A percentile compares a stretch with the other conserved stretches of the same genome.
Conservation (phyloP, 2,888 invertebrate genomes). For the Onthophagus sagittarius region DNA sequence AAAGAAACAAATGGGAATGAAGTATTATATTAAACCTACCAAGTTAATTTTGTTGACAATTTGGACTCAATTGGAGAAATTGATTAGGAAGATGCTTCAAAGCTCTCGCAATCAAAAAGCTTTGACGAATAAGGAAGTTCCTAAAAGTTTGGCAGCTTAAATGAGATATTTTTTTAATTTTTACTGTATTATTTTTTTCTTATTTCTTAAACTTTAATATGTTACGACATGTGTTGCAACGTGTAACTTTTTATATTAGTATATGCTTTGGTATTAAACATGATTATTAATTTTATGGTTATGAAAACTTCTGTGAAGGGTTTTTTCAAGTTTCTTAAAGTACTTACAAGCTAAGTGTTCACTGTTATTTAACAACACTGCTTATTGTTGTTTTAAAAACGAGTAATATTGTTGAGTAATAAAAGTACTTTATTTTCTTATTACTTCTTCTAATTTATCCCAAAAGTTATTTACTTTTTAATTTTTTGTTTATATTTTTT, state of each 20-base stretch:
- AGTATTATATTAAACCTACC: constrained; percentile 50
- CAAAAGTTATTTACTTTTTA: too few species aligned
- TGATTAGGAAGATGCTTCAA: not conserved
- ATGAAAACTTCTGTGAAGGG: not conserved
- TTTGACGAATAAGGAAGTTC: not conserved
- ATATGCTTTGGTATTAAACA: not conserved
- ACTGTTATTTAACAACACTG: not conserved
- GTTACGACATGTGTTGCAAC: not conserved
- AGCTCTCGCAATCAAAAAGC: not conserved
- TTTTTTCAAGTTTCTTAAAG: not conserved
- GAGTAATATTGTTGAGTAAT: not conserved
- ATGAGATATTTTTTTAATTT: not conserved
- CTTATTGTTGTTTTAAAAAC: too few species aligned
- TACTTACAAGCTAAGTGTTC: not conserved
- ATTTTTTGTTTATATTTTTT: too few species aligned
- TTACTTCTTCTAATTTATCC: not conserved
- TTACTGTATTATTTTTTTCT: constrained; percentile 5
- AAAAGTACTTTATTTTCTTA: not conserved
- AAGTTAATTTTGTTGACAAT: constrained; percentile 29
- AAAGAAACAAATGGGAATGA: constrained; percentile 50
- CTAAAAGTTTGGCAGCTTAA: not conserved
- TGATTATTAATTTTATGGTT: too few species aligned
- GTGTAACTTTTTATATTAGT: not conserved
- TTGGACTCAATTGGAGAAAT: not conserved
- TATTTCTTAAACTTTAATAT: not conserved